A percentile compares a stretch with the other conserved stretches of the same genome.
Conservation (phyloP, 2,797 vertebrate species). For the Esox lucius region DNA sequence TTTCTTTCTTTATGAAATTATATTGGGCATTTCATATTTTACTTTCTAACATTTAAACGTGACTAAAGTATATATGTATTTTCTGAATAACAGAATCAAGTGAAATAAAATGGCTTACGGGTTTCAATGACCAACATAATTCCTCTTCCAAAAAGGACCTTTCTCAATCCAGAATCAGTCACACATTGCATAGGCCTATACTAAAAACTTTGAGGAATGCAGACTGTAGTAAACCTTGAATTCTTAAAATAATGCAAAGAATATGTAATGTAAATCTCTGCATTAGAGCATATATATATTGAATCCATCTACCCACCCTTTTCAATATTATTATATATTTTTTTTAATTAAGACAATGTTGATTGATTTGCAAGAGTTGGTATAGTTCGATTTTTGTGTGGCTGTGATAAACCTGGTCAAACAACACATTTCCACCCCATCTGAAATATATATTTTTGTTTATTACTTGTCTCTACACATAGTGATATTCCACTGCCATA, state of each 20-base stretch:
- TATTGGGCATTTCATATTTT: background rate
- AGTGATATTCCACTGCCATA: background rate
- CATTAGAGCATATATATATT: background rate
- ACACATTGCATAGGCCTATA: background rate
- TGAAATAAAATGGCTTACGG: constrained; percentile 24
- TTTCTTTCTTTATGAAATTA: background rate
- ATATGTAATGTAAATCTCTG: background rate
- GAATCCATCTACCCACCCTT: background rate
- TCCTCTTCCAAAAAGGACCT: constrained; percentile 32
- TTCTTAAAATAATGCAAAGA: background rate
- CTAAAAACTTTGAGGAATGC: background rate
- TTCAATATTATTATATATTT: background rate
- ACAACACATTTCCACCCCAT: background rate
- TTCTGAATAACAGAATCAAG: background rate
- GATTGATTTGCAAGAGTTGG: background rate
- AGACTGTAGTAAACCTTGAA: background rate
- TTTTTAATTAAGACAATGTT: background rate
- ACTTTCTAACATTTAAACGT: background rate
- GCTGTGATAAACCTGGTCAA: background rate
- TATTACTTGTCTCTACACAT: background rate
- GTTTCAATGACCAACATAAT: constrained; percentile 20
- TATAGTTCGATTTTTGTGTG: background rate
- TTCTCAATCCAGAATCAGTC: constrained; percentile 1
- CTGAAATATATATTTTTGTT: background rate
- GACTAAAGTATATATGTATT: background rate